phyloP scores from a whole-genome alignment of 64 coral and sea anemone species.

The Pocillopora damicornis region DNA sequence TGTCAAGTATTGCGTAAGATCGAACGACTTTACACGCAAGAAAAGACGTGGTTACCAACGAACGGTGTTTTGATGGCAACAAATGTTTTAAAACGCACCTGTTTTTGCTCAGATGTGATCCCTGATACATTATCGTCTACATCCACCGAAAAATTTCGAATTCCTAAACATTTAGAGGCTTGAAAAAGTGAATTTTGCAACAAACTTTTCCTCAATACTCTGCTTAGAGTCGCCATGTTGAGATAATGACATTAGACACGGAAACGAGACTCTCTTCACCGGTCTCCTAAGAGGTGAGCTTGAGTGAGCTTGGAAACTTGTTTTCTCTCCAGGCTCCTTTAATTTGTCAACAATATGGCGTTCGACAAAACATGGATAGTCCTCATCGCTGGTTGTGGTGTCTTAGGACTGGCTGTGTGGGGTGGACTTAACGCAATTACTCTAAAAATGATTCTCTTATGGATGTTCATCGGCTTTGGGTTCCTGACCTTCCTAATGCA shows the following conservation, averaged over 20 bases:
- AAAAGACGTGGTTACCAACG: neutral
- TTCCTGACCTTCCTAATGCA: slow-evolving; percentile 84
- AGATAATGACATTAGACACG: neutral
- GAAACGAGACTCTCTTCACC: neutral
- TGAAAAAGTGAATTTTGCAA: slow-evolving; percentile 40
- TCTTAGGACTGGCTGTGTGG: slow-evolving; percentile 55
- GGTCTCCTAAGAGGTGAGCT: too few species aligned
- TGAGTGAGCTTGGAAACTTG: too few species aligned
- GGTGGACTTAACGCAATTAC: slow-evolving; percentile 72
- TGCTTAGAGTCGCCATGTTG: slow-evolving; percentile 50
- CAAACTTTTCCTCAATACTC: slow-evolving; percentile 22
- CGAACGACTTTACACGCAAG: neutral
- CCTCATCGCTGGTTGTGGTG: slow-evolving; percentile 47
- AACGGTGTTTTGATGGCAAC: neutral
- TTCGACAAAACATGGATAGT: slow-evolving; percentile 71
- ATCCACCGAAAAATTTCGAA: slow-evolving; percentile 36
- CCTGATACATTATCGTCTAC: slow-evolving; percentile 73
- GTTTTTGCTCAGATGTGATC: slow-evolving; percentile 67
- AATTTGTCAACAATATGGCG: slow-evolving; percentile 56
- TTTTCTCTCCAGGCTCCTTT: neutral
- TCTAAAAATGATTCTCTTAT: slow-evolving; percentile 73
- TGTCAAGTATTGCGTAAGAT: neutral
- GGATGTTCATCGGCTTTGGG: slow-evolving; percentile 86
- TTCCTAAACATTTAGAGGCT: slow-evolving; percentile 17
- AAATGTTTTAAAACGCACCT: slow-evolving; percentile 31